Evolutionary conservation across 2,888 invertebrate species (phyloP).

Genomic region (Ophraella communa): DNA sequence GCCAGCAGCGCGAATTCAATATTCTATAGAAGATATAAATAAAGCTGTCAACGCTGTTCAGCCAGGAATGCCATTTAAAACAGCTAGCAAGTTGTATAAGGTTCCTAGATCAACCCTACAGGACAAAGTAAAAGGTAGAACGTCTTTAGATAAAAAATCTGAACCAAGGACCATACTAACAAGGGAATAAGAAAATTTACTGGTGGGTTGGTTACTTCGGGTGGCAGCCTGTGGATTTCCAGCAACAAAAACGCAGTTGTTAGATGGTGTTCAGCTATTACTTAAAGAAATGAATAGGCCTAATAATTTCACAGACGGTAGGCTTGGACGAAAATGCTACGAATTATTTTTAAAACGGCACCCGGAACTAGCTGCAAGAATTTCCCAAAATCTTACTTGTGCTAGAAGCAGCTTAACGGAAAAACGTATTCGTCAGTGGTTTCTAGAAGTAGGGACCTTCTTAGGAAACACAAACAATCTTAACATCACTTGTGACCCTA

Average conservation of each 20-base stretch:
- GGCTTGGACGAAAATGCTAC: conserved; percentile 1
- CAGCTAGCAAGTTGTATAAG: conserved; percentile 14
- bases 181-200: conserved; percentile 11
- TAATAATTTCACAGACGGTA: background rate
- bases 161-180: conserved; percentile 15
- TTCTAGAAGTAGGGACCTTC: conserved; percentile 44
- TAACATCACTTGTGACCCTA: conserved; percentile 36
- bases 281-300: conserved; percentile 15
- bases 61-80: conserved; percentile 17
- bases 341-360: too few species aligned
- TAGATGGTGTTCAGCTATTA: conserved; percentile 21
- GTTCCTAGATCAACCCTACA: conserved; percentile 19
- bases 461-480: conserved; percentile 37
- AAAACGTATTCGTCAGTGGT: conserved; percentile 49
- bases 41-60: conserved; percentile 7
- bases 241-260: conserved; percentile 8
- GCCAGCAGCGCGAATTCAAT: background rate
- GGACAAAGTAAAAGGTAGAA: conserved; percentile 16
- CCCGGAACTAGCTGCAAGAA: background rate
- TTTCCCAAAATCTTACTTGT: background rate
- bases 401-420: conserved; percentile 29
- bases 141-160: conserved; percentile 12
- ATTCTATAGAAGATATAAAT: too few species aligned
- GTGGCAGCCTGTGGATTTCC: conserved; percentile 21
- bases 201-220: conserved; percentile 9